These are phyloP conservation scores for Thomomys bottae DNA, from an alignment of 2,113 vertebrate genomes.

Conservation along the genomic window DNA sequence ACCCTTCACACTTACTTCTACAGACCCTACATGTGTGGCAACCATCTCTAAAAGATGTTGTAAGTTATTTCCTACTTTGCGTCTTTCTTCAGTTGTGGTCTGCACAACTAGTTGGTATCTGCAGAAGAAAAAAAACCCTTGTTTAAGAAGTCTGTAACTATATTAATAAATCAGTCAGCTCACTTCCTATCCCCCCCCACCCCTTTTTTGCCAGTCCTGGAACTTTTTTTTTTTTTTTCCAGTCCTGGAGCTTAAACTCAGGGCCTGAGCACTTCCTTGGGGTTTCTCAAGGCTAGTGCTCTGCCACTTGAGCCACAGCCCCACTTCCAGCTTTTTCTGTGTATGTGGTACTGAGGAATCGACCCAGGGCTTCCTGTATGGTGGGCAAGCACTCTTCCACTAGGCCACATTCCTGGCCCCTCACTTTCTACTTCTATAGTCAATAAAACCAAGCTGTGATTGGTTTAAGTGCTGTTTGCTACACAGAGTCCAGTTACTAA, in stretches of 20 bases:
- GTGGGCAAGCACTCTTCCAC: no score
- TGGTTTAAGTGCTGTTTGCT: background rate
- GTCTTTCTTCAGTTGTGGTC: slow-evolving; percentile 85
- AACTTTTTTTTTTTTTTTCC: no score
- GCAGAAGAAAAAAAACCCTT: slow-evolving; percentile 52
- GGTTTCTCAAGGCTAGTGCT: no score
- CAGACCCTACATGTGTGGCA: slow-evolving; percentile 82
- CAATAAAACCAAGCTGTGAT: slow-evolving; percentile 29
- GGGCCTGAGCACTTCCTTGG: no score
- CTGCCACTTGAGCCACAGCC: no score
- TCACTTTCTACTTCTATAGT: background rate
- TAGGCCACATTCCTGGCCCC: no score
- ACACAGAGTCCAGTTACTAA: background rate
- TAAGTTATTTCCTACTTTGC: slow-evolving; percentile 84
- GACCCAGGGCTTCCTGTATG: no score
- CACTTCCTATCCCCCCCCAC: background rate
- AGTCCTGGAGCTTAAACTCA: no score
- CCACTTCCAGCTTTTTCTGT: no score
- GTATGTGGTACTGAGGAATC: no score
- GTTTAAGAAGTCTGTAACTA: slow-evolving; percentile 17
- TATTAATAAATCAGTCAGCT: background rate
- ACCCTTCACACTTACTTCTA: slow-evolving; percentile 82
- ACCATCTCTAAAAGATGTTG: slow-evolving; percentile 84
- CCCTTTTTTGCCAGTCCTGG: no score
- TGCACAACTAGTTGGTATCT: slow-evolving; percentile 87